These are phyloP conservation scores for Neolamprologus kungweensis DNA, from an alignment of 2,113 vertebrate genomes.

Conservation along the genomic window DNA sequence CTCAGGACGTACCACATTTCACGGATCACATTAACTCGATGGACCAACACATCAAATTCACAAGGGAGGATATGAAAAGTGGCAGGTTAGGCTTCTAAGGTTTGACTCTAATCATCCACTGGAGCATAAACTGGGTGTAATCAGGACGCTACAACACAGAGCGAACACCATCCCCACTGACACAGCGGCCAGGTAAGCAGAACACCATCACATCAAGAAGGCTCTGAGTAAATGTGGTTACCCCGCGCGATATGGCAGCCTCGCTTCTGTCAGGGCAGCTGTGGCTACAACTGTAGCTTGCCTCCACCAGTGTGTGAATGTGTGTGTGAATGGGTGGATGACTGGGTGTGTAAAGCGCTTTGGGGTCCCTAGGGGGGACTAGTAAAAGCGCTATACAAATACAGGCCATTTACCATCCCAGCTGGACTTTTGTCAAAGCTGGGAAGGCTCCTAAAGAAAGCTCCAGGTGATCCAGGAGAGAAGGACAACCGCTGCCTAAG, in stretches of 20 bases:
- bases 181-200: not conserved
- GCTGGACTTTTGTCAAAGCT: not conserved
- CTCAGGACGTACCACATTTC: fast-evolving
- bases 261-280: no score
- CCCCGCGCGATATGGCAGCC: no score
- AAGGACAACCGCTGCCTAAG: not conserved
- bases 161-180: fast-evolving
- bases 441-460: not conserved
- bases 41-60: not conserved
- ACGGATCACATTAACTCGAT: fast-evolving
- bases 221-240: not conserved
- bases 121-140: not conserved
- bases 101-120: not conserved
- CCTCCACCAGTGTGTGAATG: no score
- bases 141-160: not conserved
- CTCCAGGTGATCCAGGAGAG: fast-evolving
- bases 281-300: no score
- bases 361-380: no score
- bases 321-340: no score
- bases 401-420: not conserved
- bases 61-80: not conserved
- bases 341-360: no score
- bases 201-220: not conserved
- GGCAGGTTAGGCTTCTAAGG: not conserved
- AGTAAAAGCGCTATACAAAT: no score